Evolutionary conservation across 1,140 invertebrate genomes (phyloP).

Genomic region (Schlechtendalia chinensis): DNA sequence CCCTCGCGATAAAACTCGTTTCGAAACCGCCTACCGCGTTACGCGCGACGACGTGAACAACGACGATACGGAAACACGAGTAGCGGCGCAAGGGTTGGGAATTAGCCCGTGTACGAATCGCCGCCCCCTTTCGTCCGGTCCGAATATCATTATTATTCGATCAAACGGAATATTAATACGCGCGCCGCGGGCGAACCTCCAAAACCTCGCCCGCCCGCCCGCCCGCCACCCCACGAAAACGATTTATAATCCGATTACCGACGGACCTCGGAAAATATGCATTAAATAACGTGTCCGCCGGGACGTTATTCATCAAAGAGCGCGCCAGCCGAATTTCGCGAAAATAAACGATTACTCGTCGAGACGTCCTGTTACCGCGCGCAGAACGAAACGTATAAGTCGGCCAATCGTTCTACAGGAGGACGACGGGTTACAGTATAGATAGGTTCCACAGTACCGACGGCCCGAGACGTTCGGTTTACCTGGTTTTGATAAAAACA

Average conservation of each 20-base stretch:
- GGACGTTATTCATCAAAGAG: too few relatives aligned
- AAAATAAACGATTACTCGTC: neutral
- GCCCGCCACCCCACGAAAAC: too few relatives aligned
- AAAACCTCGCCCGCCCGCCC: too few relatives aligned
- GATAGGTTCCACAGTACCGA: too few relatives aligned
- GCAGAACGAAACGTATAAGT: neutral
- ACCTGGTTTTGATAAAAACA: too few relatives aligned
- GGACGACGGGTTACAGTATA: too few relatives aligned
- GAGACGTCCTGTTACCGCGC: neutral
- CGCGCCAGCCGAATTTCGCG: too few relatives aligned
- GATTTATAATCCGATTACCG: conserved; percentile 23
- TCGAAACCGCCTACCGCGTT: neutral
- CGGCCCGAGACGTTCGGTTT: too few relatives aligned
- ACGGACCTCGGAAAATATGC: neutral
- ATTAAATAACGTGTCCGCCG: neutral
- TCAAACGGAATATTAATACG: neutral
- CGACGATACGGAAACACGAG: neutral
- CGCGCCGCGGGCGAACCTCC: neutral
- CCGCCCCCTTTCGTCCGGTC: conserved; percentile 2
- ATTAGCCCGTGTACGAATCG: neutral
- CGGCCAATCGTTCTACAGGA: too few relatives aligned
- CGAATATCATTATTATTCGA: conserved; percentile 19
- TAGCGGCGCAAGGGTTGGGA: neutral
- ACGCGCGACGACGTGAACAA: too few relatives aligned
- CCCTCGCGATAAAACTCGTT: conserved; percentile 1